Evolutionary conservation across 2,797 vertebrate species (phyloP), one percentile per base, ranked within the genome.

Genomic region (Onychomys torridus): DNA sequence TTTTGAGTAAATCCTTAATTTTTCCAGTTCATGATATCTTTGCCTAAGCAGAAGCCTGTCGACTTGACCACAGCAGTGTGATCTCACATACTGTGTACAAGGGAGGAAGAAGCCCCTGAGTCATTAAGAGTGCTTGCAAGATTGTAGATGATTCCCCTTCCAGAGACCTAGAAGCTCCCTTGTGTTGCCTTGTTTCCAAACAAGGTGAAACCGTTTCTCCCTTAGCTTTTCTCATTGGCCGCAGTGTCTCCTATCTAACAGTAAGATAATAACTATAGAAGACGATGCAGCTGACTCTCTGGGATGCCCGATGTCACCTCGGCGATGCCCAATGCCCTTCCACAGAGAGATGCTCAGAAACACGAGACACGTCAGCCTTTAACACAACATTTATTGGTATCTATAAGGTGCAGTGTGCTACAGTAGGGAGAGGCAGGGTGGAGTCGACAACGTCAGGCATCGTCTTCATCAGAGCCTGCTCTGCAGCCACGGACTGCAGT

Each of bases 351-450:
- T 1, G 46, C n/a, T 86, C 29, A 90, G 73, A 69, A 75, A 93
- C 82, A 19, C 71, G 85, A 97, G n/a, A 27, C 73, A 16, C 11
- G 21, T 84, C 27, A 79, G 7, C 27, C 23, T 29, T 16, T 88
- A 81, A 85, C 77, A 85, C 88, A 95, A 82, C 79, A 27, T 97
- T 97, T 98, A 97, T 97, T 97, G 71, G 34, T 93, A 92, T 61
- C 52, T 25, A 10, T 89, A 91, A 89, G 89, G 57, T 94, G 14
- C 85, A 73, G 55, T 78, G n/a, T 73, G 43, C 29, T 27, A 84
- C 29, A 75, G 23, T 76, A 5, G 9, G 25, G 17, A n/a, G 67
- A 59, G 59, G 23, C 2, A 40, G 61, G 25, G 78, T 65, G 61
- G 59, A 61, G 59, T 8, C 59, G 55, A n/a, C 49, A 84, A 76